Evolutionary conservation across 2,113 vertebrate species (phyloP).

Genomic region (Chaenocephalus aceratus): DNA sequence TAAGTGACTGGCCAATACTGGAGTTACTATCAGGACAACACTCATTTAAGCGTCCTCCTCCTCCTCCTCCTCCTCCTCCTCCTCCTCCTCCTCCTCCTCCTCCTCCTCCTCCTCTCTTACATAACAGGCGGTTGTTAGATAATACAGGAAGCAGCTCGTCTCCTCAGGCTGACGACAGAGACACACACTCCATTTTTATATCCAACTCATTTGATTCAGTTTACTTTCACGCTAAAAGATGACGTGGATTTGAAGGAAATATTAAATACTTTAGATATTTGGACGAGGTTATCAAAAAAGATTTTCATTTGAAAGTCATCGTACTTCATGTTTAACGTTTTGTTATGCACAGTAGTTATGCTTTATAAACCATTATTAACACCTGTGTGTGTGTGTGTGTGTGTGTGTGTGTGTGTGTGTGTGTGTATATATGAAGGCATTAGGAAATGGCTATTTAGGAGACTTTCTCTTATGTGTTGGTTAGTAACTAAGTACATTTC

Average conservation of each 20-base stretch:
- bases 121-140: slow-evolving; percentile 48
- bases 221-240: neutral
- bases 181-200: slow-evolving; percentile 14
- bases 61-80: neutral
- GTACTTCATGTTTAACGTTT: neutral
- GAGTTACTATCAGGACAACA: neutral
- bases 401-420: no score
- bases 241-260: neutral
- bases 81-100: neutral
- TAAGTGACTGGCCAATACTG: neutral
- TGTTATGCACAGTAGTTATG: neutral
- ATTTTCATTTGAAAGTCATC: neutral
- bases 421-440: no score
- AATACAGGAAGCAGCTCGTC: slow-evolving; percentile 17
- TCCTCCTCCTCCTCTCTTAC: slow-evolving; percentile 17
- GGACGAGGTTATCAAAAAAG: neutral
- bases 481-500: no score
- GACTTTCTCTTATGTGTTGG: no score
- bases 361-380: neutral
- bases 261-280: neutral
- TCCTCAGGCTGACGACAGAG: slow-evolving; percentile 9
- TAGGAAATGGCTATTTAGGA: no score
- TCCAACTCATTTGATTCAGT: neutral
- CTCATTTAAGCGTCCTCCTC: neutral
- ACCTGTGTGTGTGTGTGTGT: no score